Percentiles rank a stretch among this genome's conserved stretches.
Conservation (phyloP, 2,797 vertebrate genomes). For the Dendrocincla fuliginosa region DNA sequence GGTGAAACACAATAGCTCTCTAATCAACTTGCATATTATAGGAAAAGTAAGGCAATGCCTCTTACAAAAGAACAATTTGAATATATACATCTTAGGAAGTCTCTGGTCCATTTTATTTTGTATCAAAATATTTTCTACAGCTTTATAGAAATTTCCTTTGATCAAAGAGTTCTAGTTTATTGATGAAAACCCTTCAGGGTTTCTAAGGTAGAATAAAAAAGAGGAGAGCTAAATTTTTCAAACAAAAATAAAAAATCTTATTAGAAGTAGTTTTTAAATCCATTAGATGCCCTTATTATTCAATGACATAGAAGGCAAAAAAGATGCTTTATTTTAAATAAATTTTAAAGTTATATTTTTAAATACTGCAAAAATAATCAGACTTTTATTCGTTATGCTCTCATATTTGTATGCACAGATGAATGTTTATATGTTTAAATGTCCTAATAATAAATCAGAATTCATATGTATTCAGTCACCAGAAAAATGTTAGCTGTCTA, state of each 20-base stretch:
- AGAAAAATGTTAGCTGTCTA: neutral
- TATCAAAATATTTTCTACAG: neutral
- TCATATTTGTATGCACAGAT: neutral
- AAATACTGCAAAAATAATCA: neutral
- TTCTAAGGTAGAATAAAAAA: neutral
- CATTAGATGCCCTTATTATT: neutral
- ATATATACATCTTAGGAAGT: neutral
- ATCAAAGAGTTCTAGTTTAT: neutral
- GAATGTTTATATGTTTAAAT: neutral
- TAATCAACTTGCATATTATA: slow-evolving; percentile 18
- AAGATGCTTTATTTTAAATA: neutral
- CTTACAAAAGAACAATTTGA: neutral
- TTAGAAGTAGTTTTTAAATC: neutral
- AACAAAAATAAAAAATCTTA: neutral
- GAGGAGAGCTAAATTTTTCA: neutral
- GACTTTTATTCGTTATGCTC: neutral
- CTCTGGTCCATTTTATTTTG: neutral
- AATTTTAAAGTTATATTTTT: neutral
- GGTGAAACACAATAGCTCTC: neutral
- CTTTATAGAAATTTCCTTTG: neutral
- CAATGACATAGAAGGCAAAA: neutral
- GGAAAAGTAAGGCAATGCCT: neutral
- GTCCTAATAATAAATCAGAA: neutral
- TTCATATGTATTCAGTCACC: neutral
- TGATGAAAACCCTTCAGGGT: neutral